phyloP scores from a whole-genome alignment of 1,140 invertebrate genomes.

The Lamellibrachia luymesi region DNA sequence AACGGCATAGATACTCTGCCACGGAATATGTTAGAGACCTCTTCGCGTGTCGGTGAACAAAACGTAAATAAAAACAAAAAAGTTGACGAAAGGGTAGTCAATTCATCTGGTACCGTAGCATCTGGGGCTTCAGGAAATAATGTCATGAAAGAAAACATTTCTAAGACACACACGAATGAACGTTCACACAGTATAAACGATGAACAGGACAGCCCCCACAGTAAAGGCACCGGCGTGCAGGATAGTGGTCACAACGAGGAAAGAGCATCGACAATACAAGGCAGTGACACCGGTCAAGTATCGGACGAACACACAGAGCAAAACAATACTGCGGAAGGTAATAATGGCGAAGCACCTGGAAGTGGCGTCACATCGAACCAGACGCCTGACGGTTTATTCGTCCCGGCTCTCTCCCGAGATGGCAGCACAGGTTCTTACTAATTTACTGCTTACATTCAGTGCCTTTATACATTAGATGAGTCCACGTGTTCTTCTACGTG shows the following conservation, averaged over 20 bases:
- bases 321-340: neutral
- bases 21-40: neutral
- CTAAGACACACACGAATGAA: neutral
- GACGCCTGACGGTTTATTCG: neutral
- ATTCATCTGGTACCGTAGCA: neutral
- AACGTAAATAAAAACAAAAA: neutral
- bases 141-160: neutral
- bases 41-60: neutral
- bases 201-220: neutral
- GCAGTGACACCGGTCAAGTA: neutral
- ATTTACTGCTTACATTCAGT: neutral
- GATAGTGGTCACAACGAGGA: neutral
- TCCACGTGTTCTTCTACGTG: neutral
- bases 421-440: neutral
- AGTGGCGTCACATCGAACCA: neutral
- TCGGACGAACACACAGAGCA: neutral
- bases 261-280: neutral
- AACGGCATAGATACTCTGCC: neutral
- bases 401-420: neutral
- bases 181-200: neutral
- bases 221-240: neutral
- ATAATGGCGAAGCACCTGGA: neutral
- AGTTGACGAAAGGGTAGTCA: neutral
- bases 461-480: neutral
- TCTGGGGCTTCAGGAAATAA: neutral